Base-by-base conservation (phyloP, 2,113 vertebrate genomes). In the Dromas ardeola region DNA sequence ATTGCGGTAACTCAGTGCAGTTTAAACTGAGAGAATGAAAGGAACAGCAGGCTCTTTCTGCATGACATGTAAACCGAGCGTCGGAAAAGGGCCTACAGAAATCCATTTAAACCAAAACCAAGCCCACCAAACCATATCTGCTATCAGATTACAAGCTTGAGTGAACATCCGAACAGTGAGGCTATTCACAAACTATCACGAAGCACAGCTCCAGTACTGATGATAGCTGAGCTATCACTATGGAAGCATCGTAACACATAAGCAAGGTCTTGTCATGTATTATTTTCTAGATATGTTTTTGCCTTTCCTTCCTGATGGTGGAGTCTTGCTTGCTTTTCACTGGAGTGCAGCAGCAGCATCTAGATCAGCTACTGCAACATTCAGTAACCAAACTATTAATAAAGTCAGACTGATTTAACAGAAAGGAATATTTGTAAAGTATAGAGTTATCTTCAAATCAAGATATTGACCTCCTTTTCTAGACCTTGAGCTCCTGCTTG, bases 71-170 rank as follows among this genome's bases (percentile, higher is more conserved):
- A 89, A 94, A 34, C 49, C 25, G 65, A 95, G 91, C 73, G 84
- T 85, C 91, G 86, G 81, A 94, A 96, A 82, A 2, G 4, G 43
- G 56, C 81, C 36, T 22, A 36, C 81, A 85, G 69, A 92, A 89
- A 87, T 59, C 61, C 83, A 30, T 0, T 13, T 19, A 84, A 94
- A 93, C 38, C 53, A 93, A 96, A 95, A 52, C 81, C 87, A 93
- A 93, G 73, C 43, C 62, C 84, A 85, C 56, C 56, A 93, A 94
- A 85, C 47, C 0, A 0, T 76, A 93, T 43, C 91, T 93, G 78
- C 81, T 91, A 73, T 95, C 89, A 34, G 34, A 79, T 95, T 90
- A 79, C 91, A 85, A 69, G 81, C 81, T 6, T 38, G 70, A 89
- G 89, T 20, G 77, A 91, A 42, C 52, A 94, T 49, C 70, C 2